phyloP scores from a whole-genome alignment of 2,113 vertebrate genomes.

The Motacilla alba region DNA sequence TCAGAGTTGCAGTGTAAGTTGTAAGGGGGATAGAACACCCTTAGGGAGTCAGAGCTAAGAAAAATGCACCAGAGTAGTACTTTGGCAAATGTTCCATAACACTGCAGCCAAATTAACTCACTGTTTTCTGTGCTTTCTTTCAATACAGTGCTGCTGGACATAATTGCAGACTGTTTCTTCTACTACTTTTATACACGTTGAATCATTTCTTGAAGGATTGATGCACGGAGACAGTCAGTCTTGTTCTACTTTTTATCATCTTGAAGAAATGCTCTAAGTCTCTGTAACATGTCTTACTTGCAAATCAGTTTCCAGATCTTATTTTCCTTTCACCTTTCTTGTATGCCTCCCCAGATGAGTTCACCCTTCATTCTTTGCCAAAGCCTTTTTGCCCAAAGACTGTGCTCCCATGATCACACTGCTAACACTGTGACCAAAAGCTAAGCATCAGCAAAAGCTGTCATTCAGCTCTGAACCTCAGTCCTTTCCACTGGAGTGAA shows the following conservation, averaged over 20 bases:
- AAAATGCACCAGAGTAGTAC: conserved; percentile 1
- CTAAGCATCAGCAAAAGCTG: neutral
- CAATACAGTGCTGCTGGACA: neutral
- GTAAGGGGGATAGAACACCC: neutral
- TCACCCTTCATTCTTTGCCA: conserved; percentile 28
- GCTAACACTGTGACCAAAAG: neutral
- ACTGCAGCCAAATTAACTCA: conserved; percentile 28
- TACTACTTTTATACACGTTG: neutral
- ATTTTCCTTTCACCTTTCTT: neutral
- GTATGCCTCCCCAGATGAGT: neutral
- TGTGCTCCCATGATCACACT: neutral
- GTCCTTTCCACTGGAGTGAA: neutral
- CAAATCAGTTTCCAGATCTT: neutral
- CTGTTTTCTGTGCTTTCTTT: neutral
- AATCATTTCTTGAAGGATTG: neutral
- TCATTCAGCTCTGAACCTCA: neutral
- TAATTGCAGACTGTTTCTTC: neutral
- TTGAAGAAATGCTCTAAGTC: neutral
- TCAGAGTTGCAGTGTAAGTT: neutral
- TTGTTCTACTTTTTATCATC: neutral
- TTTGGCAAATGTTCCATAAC: conserved; percentile 38
- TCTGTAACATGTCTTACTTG: neutral
- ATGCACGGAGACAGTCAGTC: neutral
- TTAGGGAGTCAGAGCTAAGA: conserved; percentile 12
- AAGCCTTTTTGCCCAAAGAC: neutral